These are phyloP conservation scores for Lissocephala sabroskyi DNA, from an alignment of 2,888 invertebrate species.

Conservation along the genomic window DNA sequence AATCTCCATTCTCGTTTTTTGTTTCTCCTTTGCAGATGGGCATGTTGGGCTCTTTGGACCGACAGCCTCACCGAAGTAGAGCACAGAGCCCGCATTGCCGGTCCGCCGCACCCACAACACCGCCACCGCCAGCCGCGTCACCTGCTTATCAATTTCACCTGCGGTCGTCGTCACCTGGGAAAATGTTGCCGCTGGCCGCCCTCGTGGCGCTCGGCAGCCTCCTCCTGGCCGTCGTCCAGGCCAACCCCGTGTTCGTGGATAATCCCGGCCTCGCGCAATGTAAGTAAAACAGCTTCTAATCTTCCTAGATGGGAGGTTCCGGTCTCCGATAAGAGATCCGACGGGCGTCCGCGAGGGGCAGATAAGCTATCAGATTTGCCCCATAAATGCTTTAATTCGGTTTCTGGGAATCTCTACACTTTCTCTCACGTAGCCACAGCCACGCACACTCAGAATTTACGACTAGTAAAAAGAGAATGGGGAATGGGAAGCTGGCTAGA, in stretches of 20 bases:
- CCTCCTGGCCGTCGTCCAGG: constrained; percentile 50
- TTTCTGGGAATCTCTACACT: too few species aligned
- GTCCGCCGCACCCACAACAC: neutral
- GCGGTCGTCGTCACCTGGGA: neutral
- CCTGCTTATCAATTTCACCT: constrained; percentile 10
- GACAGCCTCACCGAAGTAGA: constrained; percentile 32
- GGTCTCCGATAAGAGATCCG: too few species aligned
- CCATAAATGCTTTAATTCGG: too few species aligned
- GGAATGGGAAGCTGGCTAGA: too few species aligned
- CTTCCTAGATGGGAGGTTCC: too few species aligned
- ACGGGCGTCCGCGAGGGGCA: too few species aligned
- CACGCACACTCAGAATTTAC: too few species aligned
- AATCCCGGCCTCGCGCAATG: constrained; percentile 73
- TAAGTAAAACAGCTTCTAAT: constrained; percentile 56
- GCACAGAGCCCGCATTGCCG: constrained; percentile 14
- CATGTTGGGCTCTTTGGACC: constrained; percentile 63
- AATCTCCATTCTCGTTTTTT: constrained; percentile 11
- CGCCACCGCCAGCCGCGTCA: constrained; percentile 1
- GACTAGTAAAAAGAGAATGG: too few species aligned
- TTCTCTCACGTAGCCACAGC: too few species aligned
- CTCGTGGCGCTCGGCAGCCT: constrained; percentile 31
- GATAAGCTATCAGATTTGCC: too few species aligned
- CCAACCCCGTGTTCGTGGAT: constrained; percentile 71
- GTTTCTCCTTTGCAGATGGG: constrained; percentile 56
- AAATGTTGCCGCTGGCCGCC: constrained; percentile 12